phyloP scores from a whole-genome alignment of 2,113 vertebrate species.

The Nipponia nippon region DNA sequence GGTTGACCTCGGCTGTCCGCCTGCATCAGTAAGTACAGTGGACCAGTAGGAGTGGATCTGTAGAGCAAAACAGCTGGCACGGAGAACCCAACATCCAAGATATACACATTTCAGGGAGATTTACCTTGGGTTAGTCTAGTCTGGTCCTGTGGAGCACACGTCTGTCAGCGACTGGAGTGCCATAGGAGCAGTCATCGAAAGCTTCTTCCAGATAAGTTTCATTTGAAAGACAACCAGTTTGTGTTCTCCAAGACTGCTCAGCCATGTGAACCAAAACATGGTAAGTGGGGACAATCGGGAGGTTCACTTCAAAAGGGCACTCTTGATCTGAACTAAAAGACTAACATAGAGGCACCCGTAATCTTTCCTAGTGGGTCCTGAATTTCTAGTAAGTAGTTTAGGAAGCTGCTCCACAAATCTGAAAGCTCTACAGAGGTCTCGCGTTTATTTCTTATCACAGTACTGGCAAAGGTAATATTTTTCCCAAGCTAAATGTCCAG shows the following conservation, averaged over 20 bases:
- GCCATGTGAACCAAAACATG: neutral
- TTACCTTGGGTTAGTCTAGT: neutral
- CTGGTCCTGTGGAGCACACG: neutral
- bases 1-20: neutral
- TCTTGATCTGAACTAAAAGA: neutral
- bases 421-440: neutral
- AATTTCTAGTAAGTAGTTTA: neutral
- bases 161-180: neutral
- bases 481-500: neutral
- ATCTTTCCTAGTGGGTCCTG: neutral
- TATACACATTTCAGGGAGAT: neutral
- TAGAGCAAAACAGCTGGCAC: neutral
- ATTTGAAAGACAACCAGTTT: neutral
- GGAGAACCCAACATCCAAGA: neutral
- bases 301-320: neutral
- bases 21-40: neutral
- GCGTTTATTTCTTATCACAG: neutral
- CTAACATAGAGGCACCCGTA: neutral
- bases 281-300: neutral
- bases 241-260: neutral
- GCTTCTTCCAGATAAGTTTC: neutral
- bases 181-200: neutral
- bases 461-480: neutral
- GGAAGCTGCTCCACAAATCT: neutral
- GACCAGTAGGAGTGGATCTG: neutral